Evolutionary conservation across 2,888 invertebrate species (phyloP), one percentile per base, ranked within the genome.

Genomic region (Heliconius erato): DNA sequence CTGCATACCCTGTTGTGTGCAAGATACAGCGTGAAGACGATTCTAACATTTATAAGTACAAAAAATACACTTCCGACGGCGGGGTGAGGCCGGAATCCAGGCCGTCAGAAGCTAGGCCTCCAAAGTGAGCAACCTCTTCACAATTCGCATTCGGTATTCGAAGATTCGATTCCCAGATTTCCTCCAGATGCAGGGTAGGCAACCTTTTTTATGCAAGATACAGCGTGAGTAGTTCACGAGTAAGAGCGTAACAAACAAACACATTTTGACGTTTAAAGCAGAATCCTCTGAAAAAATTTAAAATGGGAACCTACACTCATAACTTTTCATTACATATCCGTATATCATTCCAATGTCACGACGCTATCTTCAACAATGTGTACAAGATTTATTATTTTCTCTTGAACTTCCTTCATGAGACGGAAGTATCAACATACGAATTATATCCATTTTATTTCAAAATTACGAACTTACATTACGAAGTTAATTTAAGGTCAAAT

Each of bases 381-480:
- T n/a, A 9, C n/a, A 71, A 40, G 12, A 71, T 69, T 69, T 69
- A 69, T 69, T 69, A n/a, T 71, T 69, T 9, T 71, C 23, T 35
- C 40, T 40, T 40, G 5, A 11, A 40, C 32, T 40, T 40, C 40
- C 69, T 71, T 35, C n/a, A 9, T 71, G 35, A 71, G 11, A n/a
- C 23, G 40, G 69, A 71, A 40, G 14, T 71, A 40, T 71, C 23
- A 32, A n/a, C 1, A 35, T 23, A 69, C 11, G 9, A 23, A 35
- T 69, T 69, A 69, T 69, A 6, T 11, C 7, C 23, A 23, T 69
- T 69, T 69, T 35, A 32, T 32, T 68, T 0, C 6, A 35, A 28
- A 68, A 68, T 19, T 9, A 69, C 12, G 35, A n/a, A 12, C 12
- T 35, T 40, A n/a, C 40, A 4, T 35, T 23, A 3, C 7, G 23